These are phyloP conservation scores for Anas platyrhynchos DNA, from an alignment of 2,113 vertebrate genomes.

Conservation along the genomic window DNA sequence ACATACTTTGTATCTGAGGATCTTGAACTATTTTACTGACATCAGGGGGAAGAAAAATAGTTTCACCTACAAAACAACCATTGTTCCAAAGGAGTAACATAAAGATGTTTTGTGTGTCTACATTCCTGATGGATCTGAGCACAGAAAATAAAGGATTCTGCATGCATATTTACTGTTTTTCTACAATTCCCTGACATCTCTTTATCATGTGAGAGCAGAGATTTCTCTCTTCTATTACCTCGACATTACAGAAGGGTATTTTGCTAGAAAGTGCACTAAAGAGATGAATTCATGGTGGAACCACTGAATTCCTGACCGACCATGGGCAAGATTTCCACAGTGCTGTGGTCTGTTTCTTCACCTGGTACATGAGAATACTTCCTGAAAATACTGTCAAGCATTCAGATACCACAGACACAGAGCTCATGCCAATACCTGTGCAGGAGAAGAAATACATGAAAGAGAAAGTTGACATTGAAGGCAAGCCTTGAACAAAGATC, in stretches of 20 bases:
- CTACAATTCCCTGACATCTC: background rate
- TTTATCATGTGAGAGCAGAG: background rate
- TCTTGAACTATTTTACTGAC: background rate
- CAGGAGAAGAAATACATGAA: background rate
- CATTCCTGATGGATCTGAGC: background rate
- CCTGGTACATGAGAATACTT: background rate
- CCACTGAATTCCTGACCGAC: background rate
- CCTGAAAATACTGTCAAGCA: background rate
- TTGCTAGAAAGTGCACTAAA: background rate
- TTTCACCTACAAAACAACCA: background rate
- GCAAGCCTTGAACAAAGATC: background rate
- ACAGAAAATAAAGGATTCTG: background rate
- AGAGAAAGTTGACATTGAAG: background rate
- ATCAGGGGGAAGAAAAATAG: background rate
- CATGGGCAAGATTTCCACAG: rapidly evolving
- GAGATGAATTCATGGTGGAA: background rate
- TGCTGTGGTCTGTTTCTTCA: background rate
- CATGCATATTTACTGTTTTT: background rate
- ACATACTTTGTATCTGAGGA: background rate
- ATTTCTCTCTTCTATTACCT: background rate
- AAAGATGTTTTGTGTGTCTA: background rate
- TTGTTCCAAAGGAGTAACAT: background rate
- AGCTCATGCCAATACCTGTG: background rate
- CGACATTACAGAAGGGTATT: background rate
- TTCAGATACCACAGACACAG: background rate